Evolutionary conservation across 2,113 vertebrate genomes (phyloP).

Genomic region (Macrotus californicus): DNA sequence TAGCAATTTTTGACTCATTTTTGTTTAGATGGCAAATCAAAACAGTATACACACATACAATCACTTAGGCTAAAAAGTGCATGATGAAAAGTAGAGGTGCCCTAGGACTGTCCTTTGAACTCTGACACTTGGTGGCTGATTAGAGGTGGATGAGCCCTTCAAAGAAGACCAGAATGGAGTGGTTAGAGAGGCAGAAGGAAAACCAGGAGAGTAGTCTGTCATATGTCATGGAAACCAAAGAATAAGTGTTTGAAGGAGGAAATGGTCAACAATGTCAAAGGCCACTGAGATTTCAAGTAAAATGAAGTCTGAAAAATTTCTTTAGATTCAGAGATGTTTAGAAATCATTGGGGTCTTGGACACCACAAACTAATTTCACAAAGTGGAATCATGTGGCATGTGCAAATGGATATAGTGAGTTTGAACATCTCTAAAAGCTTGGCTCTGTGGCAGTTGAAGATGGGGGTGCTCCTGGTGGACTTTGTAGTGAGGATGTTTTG

Average conservation of each 20-base stretch:
- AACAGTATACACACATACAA: not conserved
- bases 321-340: not conserved
- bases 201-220: not conserved
- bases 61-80: not conserved
- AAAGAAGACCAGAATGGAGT: not conserved
- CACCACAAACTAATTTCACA: not conserved
- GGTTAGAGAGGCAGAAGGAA: not conserved
- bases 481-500: not conserved
- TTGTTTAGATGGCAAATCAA: constrained; percentile 5
- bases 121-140: not conserved
- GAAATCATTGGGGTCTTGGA: not conserved
- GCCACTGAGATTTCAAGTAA: not conserved
- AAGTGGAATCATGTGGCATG: not conserved
- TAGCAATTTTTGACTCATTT: not conserved
- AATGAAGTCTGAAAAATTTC: not conserved
- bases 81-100: not conserved
- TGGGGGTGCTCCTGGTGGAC: not conserved
- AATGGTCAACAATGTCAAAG: not conserved
- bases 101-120: not conserved
- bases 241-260: not conserved
- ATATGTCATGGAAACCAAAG: not conserved
- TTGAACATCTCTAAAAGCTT: not conserved
- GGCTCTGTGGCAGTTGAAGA: not conserved
- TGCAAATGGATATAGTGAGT: not conserved
- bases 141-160: not conserved